Percentiles rank a stretch among this genome's conserved stretches.
Evolutionary conservation across 2,113 vertebrate genomes (phyloP).

Genomic region (Morone chrysops): DNA sequence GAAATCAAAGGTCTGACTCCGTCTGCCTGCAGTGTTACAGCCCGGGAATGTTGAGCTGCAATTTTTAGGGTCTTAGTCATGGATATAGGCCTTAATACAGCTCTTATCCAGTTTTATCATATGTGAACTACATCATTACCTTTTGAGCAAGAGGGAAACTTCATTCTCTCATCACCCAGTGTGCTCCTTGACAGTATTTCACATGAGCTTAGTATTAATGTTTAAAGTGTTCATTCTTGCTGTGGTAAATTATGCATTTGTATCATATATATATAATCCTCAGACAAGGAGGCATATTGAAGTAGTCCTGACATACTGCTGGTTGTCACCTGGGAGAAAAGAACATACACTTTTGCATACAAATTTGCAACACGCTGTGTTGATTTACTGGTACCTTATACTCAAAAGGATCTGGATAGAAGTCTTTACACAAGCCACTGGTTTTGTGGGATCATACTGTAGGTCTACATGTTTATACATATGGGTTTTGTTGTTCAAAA

Average conservation of each 20-base stretch:
- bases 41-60: not conserved
- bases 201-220: not conserved
- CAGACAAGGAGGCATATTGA: not conserved
- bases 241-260: not conserved
- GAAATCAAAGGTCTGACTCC: conserved; percentile 20
- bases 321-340: not conserved
- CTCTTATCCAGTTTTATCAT: not conserved
- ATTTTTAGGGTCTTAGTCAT: conserved; percentile 4
- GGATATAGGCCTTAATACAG: conserved; percentile 1
- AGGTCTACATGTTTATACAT: not conserved
- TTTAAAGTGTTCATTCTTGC: no score
- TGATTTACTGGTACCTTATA: not conserved
- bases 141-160: not conserved
- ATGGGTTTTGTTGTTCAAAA: not conserved
- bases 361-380: not conserved
- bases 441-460: not conserved
- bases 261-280: not conserved
- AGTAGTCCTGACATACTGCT: not conserved
- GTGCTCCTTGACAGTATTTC: not conserved
- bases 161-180: not conserved
- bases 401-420: not conserved
- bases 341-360: no score
- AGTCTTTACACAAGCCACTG: no score
- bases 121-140: not conserved
- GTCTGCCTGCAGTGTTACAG: conserved; percentile 7